Evolutionary conservation across 2,888 invertebrate genomes (phyloP).

Genomic region (Habroteleia sp.): DNA sequence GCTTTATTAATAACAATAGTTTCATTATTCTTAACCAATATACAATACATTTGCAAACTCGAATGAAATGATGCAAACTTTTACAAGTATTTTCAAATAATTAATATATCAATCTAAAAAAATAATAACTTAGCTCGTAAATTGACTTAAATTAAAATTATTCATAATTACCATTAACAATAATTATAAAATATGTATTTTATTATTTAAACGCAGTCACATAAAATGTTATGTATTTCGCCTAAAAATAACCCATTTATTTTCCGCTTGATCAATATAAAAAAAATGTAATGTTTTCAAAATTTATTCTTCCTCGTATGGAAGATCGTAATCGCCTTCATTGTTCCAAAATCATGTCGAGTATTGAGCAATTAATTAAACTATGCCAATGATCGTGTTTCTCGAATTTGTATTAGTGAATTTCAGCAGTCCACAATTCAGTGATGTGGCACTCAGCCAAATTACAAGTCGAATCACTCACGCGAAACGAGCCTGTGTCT

Average conservation of each 20-base stretch:
- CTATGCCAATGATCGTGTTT: conserved; percentile 39
- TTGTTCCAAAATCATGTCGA: conserved; percentile 2
- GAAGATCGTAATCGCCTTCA: conserved; percentile 1
- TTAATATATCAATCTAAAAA: too few relatives aligned
- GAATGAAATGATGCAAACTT: too few relatives aligned
- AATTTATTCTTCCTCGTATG: background rate
- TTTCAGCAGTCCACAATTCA: conserved; percentile 34
- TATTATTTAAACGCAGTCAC: conserved; percentile 17
- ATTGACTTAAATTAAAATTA: too few relatives aligned
- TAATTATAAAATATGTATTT: conserved; percentile 32
- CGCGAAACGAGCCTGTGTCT: conserved; percentile 22
- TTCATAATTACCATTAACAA: too few relatives aligned
- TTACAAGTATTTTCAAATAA: too few relatives aligned
- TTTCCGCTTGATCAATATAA: background rate
- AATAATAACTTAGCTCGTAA: too few relatives aligned
- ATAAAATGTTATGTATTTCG: conserved; percentile 11
- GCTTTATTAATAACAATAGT: too few relatives aligned
- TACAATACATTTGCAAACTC: too few relatives aligned
- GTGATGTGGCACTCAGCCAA: conserved; percentile 39
- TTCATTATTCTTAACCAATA: too few relatives aligned
- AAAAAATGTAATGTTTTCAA: background rate
- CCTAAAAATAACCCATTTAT: conserved; percentile 13
- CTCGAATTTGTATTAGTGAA: conserved; percentile 36
- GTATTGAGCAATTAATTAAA: conserved; percentile 38
- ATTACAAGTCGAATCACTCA: conserved; percentile 32